Evolutionary conservation across 2,113 vertebrate genomes (phyloP), one percentile per base, ranked within the genome.

Genomic region (Limnothrissa miodon): DNA sequence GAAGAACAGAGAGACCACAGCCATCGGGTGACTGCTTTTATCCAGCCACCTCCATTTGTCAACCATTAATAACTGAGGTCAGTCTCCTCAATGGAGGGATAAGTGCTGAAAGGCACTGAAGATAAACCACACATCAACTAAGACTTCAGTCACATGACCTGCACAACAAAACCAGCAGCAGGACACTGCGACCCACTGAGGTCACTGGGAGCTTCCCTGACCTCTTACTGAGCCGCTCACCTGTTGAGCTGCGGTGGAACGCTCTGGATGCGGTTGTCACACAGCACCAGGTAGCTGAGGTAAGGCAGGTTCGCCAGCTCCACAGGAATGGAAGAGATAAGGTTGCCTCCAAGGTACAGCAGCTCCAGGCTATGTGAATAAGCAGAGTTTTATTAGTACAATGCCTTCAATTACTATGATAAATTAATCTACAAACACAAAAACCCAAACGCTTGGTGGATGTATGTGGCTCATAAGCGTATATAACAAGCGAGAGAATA

Each of bases 201-300:
- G 29, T 66, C 59, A 66, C 25, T 21, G 51, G 51, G 51, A 53
- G 1, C 4, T 53, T 53, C 51, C 51, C 21, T 23, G 19, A 56
- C 0, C 2, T 4, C 2, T 53, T 13, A 8, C 33, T 21, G 45
- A 8, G 7, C 19, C 23, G 42, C 42, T 95, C 91, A 99, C 98
- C 97, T 97, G 92, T 97, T 96, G 88, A 99, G 95, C 88, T 99
- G 97, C 42, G 97, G 98, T 39, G 98, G 98, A 83, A 99, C 95
- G 84, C 97, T 97, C 90, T 99, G 98, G 89, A 99, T 99, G 88
- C 96, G 97, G 92, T 99, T 99, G 92, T 99, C 98, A 92, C 97
- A 99, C 51, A 99, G 93, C 10, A 97, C 97, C 91, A 99, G 93
- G 85, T 97, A 99, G 92, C 92, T 97, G 84, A 99, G 95, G 89